phyloP scores from a whole-genome alignment of 2,888 invertebrate genomes.

The Podotricha telesiphe region DNA sequence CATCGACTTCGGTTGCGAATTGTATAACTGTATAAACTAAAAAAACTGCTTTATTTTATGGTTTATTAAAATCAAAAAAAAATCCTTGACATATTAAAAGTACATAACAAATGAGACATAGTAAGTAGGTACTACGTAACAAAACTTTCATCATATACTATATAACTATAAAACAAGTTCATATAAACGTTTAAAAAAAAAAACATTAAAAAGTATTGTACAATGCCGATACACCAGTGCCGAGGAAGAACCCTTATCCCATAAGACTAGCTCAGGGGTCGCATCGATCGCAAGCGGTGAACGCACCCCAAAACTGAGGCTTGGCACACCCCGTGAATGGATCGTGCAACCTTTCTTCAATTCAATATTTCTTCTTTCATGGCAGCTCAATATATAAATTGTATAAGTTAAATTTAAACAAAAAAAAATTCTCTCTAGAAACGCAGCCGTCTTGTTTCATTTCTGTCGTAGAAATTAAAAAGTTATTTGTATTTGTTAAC shows the following conservation, averaged over 20 bases:
- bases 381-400: not conserved
- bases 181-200: not conserved
- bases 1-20: not conserved
- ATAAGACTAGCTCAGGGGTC: conserved; percentile 52
- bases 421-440: not conserved
- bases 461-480: not conserved
- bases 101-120: not conserved
- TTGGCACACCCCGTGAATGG: conserved; percentile 57
- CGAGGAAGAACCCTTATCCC: conserved; percentile 14
- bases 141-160: no score
- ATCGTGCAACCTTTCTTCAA: conserved; percentile 50
- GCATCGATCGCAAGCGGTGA: conserved; percentile 80
- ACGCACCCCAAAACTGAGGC: conserved; percentile 73
- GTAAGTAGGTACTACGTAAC: not conserved
- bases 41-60: no score
- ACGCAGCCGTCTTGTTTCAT: not conserved
- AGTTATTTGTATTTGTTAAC: not conserved
- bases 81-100: not conserved
- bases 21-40: conserved; percentile 7
- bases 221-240: not conserved
- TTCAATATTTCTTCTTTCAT: conserved; percentile 1
- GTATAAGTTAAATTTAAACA: not conserved
- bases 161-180: no score
- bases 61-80: no score
- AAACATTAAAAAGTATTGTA: not conserved